Evolutionary conservation across 2,797 vertebrate genomes (phyloP).

Genomic region (Alosa sapidissima): DNA sequence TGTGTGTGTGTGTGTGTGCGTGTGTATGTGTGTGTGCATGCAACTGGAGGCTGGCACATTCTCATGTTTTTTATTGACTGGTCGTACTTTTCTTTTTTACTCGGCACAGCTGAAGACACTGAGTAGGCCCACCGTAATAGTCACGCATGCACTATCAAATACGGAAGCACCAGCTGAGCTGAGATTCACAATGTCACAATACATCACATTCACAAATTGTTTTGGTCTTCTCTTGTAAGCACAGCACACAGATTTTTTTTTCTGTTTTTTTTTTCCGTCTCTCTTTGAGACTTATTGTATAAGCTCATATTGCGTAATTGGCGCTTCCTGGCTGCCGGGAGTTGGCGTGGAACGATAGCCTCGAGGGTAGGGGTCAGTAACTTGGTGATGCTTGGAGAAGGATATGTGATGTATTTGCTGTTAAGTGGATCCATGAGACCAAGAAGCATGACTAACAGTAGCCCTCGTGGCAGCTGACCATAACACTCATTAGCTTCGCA

Average conservation of each 20-base stretch:
- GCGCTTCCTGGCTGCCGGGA: neutral
- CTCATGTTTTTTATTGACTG: neutral
- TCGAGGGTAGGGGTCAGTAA: neutral
- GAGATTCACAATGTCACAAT: neutral
- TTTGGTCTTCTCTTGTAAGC: neutral
- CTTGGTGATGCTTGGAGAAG: neutral
- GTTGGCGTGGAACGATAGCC: neutral
- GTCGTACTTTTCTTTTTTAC: neutral
- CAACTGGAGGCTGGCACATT: neutral
- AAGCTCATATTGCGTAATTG: neutral
- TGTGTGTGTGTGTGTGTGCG: neutral
- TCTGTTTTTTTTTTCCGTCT: neutral
- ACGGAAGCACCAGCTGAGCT: neutral
- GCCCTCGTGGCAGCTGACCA: conserved; percentile 11
- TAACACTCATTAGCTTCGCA: neutral
- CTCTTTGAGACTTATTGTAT: neutral
- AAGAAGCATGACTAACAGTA: conserved; percentile 18
- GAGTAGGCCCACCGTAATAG: neutral
- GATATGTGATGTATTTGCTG: neutral
- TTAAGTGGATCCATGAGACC: conserved; percentile 17
- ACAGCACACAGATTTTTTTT: neutral
- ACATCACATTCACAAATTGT: neutral
- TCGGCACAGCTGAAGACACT: neutral
- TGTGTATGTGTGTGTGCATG: neutral
- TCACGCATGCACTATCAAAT: neutral